A percentile compares a stretch with the other conserved stretches of the same genome.
These are phyloP conservation scores for Chloebia gouldiae DNA, from an alignment of 2,113 vertebrate species.

Conservation along the genomic window DNA sequence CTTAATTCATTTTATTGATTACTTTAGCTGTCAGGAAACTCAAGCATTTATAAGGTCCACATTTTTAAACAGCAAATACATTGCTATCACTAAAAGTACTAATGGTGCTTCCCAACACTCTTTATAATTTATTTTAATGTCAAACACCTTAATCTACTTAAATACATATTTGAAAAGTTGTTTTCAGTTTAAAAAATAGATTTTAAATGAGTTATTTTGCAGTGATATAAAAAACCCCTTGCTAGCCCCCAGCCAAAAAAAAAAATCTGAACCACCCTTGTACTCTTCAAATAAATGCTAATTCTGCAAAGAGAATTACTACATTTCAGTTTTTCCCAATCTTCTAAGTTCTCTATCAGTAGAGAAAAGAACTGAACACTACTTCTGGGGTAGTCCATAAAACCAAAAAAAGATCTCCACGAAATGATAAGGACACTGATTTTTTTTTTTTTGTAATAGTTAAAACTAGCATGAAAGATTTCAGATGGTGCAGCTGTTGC, in stretches of 20 bases:
- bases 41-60: slow-evolving; percentile 6
- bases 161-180: background rate
- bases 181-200: background rate
- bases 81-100: background rate
- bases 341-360: background rate
- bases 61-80: background rate
- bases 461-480: background rate
- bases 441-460: background rate
- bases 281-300: background rate
- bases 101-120: background rate
- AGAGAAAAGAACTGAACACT: background rate
- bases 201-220: background rate
- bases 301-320: background rate
- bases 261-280: background rate
- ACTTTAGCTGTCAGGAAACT: background rate
- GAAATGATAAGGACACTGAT: background rate
- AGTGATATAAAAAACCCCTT: background rate
- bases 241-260: accelerated
- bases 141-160: background rate
- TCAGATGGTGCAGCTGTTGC: background rate
- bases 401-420: background rate
- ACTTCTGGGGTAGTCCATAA: background rate
- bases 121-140: background rate
- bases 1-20: background rate
- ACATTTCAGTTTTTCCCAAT: background rate